phyloP scores from a whole-genome alignment of 1,140 invertebrate species.

The Magallana gigas region DNA sequence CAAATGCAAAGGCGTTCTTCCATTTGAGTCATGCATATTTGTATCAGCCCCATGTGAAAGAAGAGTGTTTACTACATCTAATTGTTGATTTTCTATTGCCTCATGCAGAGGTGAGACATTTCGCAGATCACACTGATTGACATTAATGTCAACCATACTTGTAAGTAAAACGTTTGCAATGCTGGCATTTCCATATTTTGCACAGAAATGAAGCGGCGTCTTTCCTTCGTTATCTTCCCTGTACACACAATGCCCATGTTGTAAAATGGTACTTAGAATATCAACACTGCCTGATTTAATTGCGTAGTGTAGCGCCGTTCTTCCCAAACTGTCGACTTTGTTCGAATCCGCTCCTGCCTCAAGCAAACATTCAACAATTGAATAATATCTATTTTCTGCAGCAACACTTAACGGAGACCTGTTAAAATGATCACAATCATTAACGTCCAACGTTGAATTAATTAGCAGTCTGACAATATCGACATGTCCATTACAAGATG shows the following conservation, averaged over 20 bases:
- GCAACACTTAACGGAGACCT: background rate
- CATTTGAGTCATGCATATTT: background rate
- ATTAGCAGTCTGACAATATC: background rate
- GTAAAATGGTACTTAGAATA: background rate
- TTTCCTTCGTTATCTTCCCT: background rate
- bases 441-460: background rate
- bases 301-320: background rate
- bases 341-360: background rate
- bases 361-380: background rate
- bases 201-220: background rate
- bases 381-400: background rate
- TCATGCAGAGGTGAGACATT: background rate
- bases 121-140: background rate
- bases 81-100: background rate
- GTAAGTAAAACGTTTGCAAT: background rate
- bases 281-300: background rate
- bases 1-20: conserved; percentile 7
- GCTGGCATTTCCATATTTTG: background rate
- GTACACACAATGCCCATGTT: background rate
- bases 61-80: background rate
- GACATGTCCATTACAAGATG: background rate
- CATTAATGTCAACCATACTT: background rate
- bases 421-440: background rate
- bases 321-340: background rate
- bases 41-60: background rate